phyloP scores from a whole-genome alignment of 1,140 invertebrate genomes.

The Paraescarpia echinospica region DNA sequence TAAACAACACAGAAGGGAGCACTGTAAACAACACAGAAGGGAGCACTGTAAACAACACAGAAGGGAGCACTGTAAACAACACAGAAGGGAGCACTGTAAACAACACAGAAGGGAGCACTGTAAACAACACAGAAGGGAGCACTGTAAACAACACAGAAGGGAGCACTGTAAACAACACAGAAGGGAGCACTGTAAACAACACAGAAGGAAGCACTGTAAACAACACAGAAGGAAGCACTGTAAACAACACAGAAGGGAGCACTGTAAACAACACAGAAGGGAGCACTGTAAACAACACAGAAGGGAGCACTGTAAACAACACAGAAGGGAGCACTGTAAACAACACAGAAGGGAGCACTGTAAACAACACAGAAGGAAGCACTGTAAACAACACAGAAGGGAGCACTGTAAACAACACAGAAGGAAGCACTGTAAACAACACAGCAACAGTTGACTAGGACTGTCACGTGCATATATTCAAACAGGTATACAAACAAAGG shows the following conservation, averaged over 20 bases:
- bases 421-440: conserved; percentile 64
- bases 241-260: conserved; percentile 65
- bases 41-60: conserved; percentile 65
- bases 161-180: conserved; percentile 65
- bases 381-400: conserved; percentile 65
- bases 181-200: conserved; percentile 66
- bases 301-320: conserved; percentile 66
- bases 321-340: conserved; percentile 64
- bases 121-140: conserved; percentile 65
- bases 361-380: conserved; percentile 65
- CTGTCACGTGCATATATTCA: too few species aligned
- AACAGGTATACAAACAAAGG: too few species aligned
- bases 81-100: conserved; percentile 64
- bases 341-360: conserved; percentile 65
- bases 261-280: conserved; percentile 65
- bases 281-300: conserved; percentile 65
- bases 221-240: conserved; percentile 65
- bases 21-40: conserved; percentile 65
- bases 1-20: conserved; percentile 65
- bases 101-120: conserved; percentile 65
- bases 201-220: conserved; percentile 64
- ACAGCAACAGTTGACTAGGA: neutral
- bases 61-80: conserved; percentile 66
- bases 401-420: conserved; percentile 65
- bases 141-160: conserved; percentile 65